phyloP scores from a whole-genome alignment of 1,140 invertebrate genomes.

The Trinorchestia longiramus region DNA sequence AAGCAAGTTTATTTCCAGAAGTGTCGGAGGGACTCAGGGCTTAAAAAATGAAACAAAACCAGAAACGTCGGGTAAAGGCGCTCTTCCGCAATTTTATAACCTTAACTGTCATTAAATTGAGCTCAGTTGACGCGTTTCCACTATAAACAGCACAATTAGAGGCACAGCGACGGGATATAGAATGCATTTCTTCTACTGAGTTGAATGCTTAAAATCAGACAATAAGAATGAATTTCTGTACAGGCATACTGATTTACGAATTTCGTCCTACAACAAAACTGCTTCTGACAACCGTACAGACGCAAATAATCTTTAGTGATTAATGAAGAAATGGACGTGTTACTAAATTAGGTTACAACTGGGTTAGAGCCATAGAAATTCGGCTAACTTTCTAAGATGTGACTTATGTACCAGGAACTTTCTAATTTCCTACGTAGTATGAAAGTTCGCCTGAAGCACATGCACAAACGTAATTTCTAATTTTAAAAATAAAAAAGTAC shows the following conservation, averaged over 20 bases:
- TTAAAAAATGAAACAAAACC: neutral
- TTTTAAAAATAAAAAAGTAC: neutral
- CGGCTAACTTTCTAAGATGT: neutral
- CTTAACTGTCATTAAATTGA: neutral
- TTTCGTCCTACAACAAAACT: neutral
- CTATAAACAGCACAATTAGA: neutral
- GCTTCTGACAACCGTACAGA: neutral
- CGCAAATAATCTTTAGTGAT: neutral
- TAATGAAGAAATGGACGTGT: neutral
- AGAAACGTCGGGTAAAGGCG: neutral
- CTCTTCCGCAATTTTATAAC: constrained; percentile 22
- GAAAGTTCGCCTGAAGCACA: neutral
- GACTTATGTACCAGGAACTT: neutral
- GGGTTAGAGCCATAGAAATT: neutral
- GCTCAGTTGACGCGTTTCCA: neutral
- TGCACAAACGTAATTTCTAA: neutral
- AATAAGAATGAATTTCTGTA: neutral
- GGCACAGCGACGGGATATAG: neutral
- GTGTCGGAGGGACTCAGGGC: neutral
- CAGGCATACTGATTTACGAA: neutral
- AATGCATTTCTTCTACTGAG: neutral
- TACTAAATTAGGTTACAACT: too few relatives aligned
- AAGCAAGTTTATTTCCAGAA: constrained; percentile 6
- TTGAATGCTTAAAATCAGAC: neutral
- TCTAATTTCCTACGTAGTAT: neutral